phyloP scores from a whole-genome alignment of 2,113 vertebrate genomes.

The Elanoides forficatus region DNA sequence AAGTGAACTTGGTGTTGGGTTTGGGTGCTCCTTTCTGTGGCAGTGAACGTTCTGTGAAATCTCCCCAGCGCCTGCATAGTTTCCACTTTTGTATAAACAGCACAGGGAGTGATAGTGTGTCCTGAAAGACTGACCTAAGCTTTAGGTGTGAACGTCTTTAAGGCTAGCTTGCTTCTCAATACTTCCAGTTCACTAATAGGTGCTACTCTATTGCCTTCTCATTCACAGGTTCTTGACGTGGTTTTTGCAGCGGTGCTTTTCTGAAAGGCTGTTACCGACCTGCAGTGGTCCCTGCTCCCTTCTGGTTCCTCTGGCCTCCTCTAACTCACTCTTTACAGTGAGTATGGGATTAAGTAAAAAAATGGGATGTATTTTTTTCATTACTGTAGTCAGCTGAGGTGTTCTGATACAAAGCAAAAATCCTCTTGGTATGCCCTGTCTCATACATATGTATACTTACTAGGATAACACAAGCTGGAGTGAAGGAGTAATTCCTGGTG shows the following conservation, averaged over 20 bases:
- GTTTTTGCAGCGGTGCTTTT: not conserved
- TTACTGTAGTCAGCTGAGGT: not conserved
- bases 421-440: not conserved
- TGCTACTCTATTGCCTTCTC: not conserved
- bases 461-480: not conserved
- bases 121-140: not conserved
- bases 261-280: not conserved
- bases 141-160: not conserved
- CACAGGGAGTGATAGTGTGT: not conserved
- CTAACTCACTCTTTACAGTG: not conserved
- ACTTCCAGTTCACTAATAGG: not conserved
- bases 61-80: not conserved
- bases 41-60: not conserved
- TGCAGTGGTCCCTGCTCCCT: not conserved
- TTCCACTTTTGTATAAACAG: not conserved
- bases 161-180: not conserved
- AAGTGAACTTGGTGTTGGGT: not conserved
- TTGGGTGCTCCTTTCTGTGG: not conserved
- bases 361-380: not conserved
- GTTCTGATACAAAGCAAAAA: not conserved
- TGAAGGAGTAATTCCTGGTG: not conserved
- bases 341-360: not conserved
- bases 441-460: accelerated
- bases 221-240: not conserved
- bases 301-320: not conserved